phyloP scores from a whole-genome alignment of 1,140 invertebrate genomes.

The Rhagoletis zephyria region DNA sequence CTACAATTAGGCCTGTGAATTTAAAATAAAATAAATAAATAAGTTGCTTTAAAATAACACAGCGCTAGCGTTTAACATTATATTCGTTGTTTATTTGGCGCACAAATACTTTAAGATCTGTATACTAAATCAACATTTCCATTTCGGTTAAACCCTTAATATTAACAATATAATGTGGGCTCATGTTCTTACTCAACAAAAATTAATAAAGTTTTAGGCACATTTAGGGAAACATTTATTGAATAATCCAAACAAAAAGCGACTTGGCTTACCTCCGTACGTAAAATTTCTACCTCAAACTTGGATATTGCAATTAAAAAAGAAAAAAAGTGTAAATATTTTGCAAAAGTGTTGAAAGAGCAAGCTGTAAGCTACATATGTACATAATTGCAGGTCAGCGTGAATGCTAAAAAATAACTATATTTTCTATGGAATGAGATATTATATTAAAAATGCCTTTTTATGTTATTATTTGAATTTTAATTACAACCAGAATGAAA shows the following conservation, averaged over 20 bases:
- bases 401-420: slow-evolving; percentile 2
- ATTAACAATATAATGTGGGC: neutral
- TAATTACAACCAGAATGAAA: neutral
- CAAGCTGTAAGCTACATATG: slow-evolving; percentile 17
- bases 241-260: slow-evolving; percentile 31
- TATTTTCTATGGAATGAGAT: neutral
- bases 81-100: too few relatives aligned
- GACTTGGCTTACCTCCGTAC: slow-evolving; percentile 30
- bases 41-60: too few relatives aligned
- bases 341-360: slow-evolving; percentile 15
- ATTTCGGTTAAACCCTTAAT: neutral
- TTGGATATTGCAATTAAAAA: slow-evolving; percentile 51
- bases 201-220: slow-evolving; percentile 9
- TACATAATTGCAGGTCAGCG: neutral
- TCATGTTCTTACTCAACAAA: slow-evolving; percentile 18
- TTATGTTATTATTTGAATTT: too few relatives aligned
- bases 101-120: too few relatives aligned
- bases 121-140: neutral
- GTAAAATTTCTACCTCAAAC: slow-evolving; percentile 48
- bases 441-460: neutral
- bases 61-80: too few relatives aligned
- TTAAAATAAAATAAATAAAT: too few relatives aligned
- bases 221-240: neutral
- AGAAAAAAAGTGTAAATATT: slow-evolving; percentile 34
- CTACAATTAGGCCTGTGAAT: too few relatives aligned